Evolutionary conservation across 2,797 vertebrate genomes (phyloP), one percentile per base, ranked within the genome.

Genomic region (Selene dorsalis): DNA sequence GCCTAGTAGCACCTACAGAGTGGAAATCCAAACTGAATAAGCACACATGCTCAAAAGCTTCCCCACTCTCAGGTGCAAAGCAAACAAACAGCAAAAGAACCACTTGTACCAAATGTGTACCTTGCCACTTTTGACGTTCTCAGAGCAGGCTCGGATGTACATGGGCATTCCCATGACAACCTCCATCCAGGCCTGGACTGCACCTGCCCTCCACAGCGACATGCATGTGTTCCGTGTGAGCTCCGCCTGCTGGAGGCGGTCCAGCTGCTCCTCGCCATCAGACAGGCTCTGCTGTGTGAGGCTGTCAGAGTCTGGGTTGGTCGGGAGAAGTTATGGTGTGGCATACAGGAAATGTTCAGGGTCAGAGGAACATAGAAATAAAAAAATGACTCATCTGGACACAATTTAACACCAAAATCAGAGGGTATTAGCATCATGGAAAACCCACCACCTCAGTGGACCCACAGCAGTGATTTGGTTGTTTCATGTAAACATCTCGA

Each of bases 111-210:
- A 26, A 71, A 48, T 45, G 17, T 52, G 22, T 93, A 97, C 96
- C 96, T 96, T 96, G 48, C 96, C 96, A 38, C 96, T 97, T 90
- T 96, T 97, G 81, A 97, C 87, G 28, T 97, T 97, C 90, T 97
- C 96, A 0, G 94, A 89, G 63, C 95, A 97, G 70, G 95, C 93
- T 12, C 95, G 93, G 64, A 91, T 89, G 66, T 97, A 97, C 96
- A 96, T 97, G 71, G 96, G 95, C 96, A 97, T 96, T 61, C 95
- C 96, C 96, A 97, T 96, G 90, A 96, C 95, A 77, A 97, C 95
- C 90, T 97, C 96, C 82, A 97, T 93, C 96, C 96, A 97, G 83
- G 96, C 95, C 90, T 95, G 96, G 65, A 97, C 95, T 0, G 95
- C 93, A 47, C 96, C 95, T 0, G 96, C 95, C 88, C 95, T 95